Evolutionary conservation across 1,140 invertebrate species (phyloP).

Genomic region (Phthorimaea operculella): DNA sequence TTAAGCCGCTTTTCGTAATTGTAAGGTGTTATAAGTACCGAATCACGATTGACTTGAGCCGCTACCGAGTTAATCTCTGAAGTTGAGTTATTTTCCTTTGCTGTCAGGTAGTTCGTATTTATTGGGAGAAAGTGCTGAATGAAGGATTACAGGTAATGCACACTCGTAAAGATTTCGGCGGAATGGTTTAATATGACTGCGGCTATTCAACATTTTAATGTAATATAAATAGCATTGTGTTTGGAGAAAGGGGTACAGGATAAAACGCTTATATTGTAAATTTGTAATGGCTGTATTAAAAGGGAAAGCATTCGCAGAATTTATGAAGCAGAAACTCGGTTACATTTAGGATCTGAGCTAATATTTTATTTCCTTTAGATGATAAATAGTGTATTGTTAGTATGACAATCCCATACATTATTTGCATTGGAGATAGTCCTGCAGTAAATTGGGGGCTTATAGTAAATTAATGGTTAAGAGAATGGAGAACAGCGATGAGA

Average conservation of each 20-base stretch:
- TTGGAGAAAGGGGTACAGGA: background rate
- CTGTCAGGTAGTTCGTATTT: constrained; percentile 27
- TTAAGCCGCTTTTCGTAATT: background rate
- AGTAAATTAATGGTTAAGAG: constrained; percentile 4
- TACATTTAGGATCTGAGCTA: background rate
- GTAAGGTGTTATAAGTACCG: background rate
- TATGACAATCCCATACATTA: background rate
- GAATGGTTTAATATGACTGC: constrained; percentile 8
- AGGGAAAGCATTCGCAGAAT: constrained; percentile 2
- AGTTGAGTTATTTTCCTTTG: constrained; percentile 10
- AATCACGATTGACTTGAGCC: background rate
- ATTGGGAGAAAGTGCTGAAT: constrained; percentile 27
- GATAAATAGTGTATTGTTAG: background rate
- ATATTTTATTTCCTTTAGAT: background rate
- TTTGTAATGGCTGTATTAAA: background rate
- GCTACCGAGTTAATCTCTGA: background rate
- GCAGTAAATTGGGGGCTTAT: background rate
- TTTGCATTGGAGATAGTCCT: background rate
- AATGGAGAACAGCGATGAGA: constrained; percentile 11
- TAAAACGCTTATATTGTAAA: background rate
- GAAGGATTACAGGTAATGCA: background rate
- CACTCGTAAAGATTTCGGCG: background rate
- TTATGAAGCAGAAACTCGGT: background rate
- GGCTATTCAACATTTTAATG: constrained; percentile 8
- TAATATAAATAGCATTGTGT: constrained; percentile 1